phyloP scores from a whole-genome alignment of 2,888 invertebrate species.

The Oeneis ivallda region DNA sequence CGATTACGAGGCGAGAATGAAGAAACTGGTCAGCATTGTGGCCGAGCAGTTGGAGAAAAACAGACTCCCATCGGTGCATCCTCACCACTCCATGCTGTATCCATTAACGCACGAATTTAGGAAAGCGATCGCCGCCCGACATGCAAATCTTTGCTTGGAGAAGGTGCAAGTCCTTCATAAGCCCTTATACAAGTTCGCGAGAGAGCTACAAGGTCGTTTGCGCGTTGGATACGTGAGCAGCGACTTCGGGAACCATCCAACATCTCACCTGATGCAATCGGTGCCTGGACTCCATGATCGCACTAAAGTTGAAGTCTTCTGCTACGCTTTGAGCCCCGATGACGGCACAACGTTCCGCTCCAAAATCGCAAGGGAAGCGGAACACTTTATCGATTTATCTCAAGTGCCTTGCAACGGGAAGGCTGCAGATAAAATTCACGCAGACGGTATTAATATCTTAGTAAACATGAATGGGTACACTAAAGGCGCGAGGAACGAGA shows the following conservation, averaged over 20 bases:
- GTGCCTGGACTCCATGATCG: slow-evolving; percentile 97
- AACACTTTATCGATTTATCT: slow-evolving; percentile 98
- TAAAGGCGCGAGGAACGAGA: slow-evolving; percentile 99
- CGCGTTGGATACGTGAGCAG: slow-evolving; percentile 99
- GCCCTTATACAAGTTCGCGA: slow-evolving; percentile 90
- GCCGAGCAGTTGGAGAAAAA: slow-evolving; percentile 99
- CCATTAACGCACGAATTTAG: slow-evolving; percentile 97
- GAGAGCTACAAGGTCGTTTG: slow-evolving; percentile 87
- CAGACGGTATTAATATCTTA: slow-evolving; percentile 97
- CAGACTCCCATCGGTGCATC: slow-evolving; percentile 98
- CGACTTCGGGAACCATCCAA: slow-evolving; percentile 99
- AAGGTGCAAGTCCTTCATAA: slow-evolving; percentile 98
- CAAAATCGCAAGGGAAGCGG: slow-evolving; percentile 97
- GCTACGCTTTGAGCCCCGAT: slow-evolving; percentile 96
- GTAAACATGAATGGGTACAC: slow-evolving; percentile 99
- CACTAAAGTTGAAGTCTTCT: slow-evolving; percentile 93
- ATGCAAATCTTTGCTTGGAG: slow-evolving; percentile 98
- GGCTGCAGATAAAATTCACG: slow-evolving; percentile 97
- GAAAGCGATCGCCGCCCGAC: slow-evolving; percentile 97
- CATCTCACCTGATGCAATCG: slow-evolving; percentile 99
- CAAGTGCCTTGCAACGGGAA: slow-evolving; percentile 97
- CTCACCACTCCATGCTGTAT: slow-evolving; percentile 99
- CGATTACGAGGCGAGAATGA: slow-evolving; percentile 98
- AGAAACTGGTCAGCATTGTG: slow-evolving; percentile 96
- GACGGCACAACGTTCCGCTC: slow-evolving; percentile 98